Conservation (phyloP, 2,888 invertebrate genomes). For the Eilema caniola region DNA sequence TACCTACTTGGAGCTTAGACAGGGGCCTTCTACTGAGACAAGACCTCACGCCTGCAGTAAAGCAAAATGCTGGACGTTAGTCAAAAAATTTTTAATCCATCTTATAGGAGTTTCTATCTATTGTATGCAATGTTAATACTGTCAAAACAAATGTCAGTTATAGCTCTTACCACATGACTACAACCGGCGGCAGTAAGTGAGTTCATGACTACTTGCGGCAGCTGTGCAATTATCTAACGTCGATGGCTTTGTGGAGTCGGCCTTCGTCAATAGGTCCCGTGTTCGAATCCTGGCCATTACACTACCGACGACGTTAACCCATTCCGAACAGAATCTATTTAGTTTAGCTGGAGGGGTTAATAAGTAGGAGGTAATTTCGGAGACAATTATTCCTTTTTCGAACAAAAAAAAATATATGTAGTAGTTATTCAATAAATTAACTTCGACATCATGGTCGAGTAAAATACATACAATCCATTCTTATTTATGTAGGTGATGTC, state of each 20-base stretch:
- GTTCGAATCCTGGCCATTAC: too few species aligned
- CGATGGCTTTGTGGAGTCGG: not conserved
- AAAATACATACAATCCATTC: not conserved
- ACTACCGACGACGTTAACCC: too few species aligned
- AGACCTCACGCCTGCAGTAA: slow-evolving; percentile 61
- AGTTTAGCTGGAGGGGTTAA: not conserved
- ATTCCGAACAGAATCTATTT: too few species aligned
- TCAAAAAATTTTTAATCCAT: not conserved
- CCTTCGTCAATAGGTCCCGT: too few species aligned
- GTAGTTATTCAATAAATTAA: not conserved
- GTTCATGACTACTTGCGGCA: too few species aligned
- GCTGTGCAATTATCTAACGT: not conserved
- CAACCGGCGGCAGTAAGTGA: too few species aligned
- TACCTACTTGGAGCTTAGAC: slow-evolving; percentile 40
- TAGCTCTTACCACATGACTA: too few species aligned
- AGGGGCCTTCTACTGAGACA: slow-evolving; percentile 54
- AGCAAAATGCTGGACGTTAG: slow-evolving; percentile 57
- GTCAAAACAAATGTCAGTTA: too few species aligned
- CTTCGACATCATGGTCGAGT: too few species aligned
- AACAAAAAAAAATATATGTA: too few species aligned
- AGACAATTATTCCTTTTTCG: too few species aligned
- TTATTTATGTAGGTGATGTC: slow-evolving; percentile 52
- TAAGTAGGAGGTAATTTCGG: not conserved
- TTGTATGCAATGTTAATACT: not conserved
- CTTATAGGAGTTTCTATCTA: not conserved